These are phyloP conservation scores for Cirrhinus molitorella DNA, from an alignment of 2,797 vertebrate species.

Conservation along the genomic window DNA sequence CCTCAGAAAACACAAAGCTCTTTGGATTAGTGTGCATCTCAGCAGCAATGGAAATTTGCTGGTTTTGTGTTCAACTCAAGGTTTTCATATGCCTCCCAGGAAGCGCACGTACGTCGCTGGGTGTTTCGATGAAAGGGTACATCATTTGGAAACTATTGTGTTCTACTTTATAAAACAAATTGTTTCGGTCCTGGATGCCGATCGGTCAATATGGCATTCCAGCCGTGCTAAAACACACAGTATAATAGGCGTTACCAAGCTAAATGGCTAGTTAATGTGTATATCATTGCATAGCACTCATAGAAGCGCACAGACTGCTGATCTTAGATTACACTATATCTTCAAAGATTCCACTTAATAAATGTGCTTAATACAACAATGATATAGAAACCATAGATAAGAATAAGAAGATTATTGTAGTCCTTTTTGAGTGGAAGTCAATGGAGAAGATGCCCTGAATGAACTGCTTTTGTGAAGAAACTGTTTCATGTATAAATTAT, in stretches of 20 bases:
- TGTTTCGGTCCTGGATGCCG: neutral
- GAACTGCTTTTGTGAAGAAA: neutral
- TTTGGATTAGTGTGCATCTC: conserved; percentile 35
- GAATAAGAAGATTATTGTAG: neutral
- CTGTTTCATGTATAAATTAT: neutral
- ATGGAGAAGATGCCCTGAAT: neutral
- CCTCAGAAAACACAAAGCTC: conserved; percentile 52
- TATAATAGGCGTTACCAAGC: neutral
- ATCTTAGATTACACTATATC: neutral
- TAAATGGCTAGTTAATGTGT: neutral
- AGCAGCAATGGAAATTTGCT: conserved; percentile 22
- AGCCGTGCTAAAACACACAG: conserved; percentile 8
- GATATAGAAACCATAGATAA: neutral
- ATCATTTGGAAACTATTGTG: conserved; percentile 5
- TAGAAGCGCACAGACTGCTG: neutral
- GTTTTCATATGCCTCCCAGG: neutral
- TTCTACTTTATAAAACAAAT: conserved; percentile 17
- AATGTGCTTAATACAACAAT: neutral
- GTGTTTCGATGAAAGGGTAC: neutral
- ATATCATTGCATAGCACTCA: neutral
- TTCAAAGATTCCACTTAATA: neutral
- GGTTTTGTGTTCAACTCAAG: conserved; percentile 12
- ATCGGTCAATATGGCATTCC: neutral
- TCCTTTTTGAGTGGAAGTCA: neutral
- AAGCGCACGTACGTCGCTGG: neutral